These are phyloP conservation scores for Callaeas wilsoni DNA, from an alignment of 2,113 vertebrate species.

Conservation along the genomic window DNA sequence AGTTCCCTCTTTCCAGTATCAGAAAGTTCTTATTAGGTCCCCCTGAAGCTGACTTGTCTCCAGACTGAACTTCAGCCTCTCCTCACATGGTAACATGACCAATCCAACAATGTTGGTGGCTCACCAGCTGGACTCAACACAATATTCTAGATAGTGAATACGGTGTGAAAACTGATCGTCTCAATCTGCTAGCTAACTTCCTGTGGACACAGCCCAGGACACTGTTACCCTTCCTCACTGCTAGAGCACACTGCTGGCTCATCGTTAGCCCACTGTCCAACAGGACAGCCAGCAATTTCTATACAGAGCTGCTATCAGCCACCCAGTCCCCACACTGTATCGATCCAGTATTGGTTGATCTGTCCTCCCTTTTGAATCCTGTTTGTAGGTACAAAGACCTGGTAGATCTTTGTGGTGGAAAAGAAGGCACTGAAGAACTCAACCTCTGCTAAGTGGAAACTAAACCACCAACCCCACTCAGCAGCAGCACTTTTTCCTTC, in stretches of 20 bases:
- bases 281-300: neutral
- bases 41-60: neutral
- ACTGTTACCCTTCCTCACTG: neutral
- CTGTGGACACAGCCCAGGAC: neutral
- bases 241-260: neutral
- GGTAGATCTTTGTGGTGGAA: neutral
- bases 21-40: neutral
- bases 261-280: neutral
- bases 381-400: neutral
- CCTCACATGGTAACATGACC: fast-evolving
- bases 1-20: neutral
- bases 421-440: neutral
- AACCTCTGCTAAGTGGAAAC: neutral
- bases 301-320: neutral
- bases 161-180: neutral
- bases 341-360: neutral
- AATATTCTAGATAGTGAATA: neutral
- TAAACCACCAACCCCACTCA: neutral
- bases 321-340: neutral
- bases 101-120: neutral
- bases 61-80: neutral
- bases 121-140: neutral
- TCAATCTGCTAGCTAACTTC: neutral
- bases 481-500: neutral
- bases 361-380: neutral